Conservation (phyloP, 1,140 invertebrate species). For the Asobara japonica region DNA sequence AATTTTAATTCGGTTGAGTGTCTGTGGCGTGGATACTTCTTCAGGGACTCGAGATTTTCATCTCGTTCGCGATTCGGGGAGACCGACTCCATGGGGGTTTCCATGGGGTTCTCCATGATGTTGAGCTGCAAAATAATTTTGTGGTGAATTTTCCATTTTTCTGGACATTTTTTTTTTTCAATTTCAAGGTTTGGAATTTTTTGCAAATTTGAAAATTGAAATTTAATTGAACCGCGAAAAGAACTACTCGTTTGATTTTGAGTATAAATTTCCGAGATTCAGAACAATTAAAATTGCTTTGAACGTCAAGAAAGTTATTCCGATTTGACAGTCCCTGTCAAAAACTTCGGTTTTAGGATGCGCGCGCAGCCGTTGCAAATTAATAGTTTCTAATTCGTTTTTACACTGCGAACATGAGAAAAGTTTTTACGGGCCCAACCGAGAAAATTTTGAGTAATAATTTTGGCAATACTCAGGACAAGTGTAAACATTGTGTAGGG, state of each 20-base stretch:
- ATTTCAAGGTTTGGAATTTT: too few species aligned
- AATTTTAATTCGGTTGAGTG: not conserved
- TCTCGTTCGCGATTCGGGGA: not conserved
- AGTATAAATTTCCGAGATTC: too few species aligned
- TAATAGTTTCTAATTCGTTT: too few species aligned
- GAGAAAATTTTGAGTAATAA: not conserved
- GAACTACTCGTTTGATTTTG: too few species aligned
- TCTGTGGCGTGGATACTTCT: not conserved
- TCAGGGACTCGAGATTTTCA: not conserved
- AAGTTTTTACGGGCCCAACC: not conserved
- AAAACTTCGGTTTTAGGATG: too few species aligned
- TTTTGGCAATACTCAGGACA: not conserved
- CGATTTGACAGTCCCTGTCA: too few species aligned
- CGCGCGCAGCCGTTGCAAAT: too few species aligned
- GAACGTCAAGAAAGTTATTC: not conserved
- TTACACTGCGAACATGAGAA: too few species aligned
- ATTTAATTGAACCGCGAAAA: not conserved
- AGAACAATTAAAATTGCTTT: too few species aligned
- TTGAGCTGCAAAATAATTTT: not conserved
- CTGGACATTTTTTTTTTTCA: too few species aligned
- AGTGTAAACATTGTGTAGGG: not conserved
- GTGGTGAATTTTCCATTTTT: too few species aligned
- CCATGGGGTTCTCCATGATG: not conserved
- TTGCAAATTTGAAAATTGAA: not conserved
- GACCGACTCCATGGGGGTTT: too few species aligned